Evolutionary conservation across 2,888 invertebrate species (phyloP).

Genomic region (Drosophila falleni): DNA sequence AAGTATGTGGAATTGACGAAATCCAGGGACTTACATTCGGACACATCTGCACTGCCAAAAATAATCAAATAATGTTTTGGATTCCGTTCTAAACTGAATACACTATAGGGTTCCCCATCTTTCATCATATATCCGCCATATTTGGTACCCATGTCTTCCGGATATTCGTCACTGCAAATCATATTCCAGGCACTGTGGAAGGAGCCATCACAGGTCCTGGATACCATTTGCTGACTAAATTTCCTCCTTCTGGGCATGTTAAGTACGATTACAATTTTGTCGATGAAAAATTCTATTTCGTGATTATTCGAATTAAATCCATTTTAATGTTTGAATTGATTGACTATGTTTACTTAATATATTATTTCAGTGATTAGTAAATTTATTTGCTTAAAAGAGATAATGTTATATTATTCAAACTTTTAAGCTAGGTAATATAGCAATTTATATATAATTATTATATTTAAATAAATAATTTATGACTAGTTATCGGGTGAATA

Average conservation of each 20-base stretch:
- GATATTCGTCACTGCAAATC: constrained; percentile 33
- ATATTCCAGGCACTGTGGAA: constrained; percentile 9
- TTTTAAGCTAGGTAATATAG: background rate
- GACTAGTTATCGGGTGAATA: background rate
- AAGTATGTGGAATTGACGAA: background rate
- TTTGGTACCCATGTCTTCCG: constrained; percentile 5
- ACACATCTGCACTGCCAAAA: constrained; percentile 2
- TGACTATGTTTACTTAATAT: constrained; percentile 3
- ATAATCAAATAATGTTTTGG: constrained; percentile 7
- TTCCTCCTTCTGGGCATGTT: background rate
- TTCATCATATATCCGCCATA: constrained; percentile 27
- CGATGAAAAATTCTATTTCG: constrained; percentile 3
- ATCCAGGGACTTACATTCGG: constrained; percentile 4
- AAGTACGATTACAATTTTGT: constrained; percentile 14
- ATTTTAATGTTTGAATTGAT: constrained; percentile 2
- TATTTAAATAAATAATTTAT: too few relatives aligned
- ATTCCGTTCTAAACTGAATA: constrained; percentile 12
- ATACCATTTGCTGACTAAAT: background rate
- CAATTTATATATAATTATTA: background rate
- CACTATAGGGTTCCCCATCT: constrained; percentile 8
- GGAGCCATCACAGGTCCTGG: background rate
- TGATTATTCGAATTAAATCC: background rate
- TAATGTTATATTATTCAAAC: too few relatives aligned
- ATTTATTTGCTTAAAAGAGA: too few relatives aligned
- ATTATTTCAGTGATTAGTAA: background rate